A percentile compares a stretch with the other conserved stretches of the same genome.
Evolutionary conservation across 2,113 vertebrate genomes (phyloP).

Genomic region (Fregata magnificens): DNA sequence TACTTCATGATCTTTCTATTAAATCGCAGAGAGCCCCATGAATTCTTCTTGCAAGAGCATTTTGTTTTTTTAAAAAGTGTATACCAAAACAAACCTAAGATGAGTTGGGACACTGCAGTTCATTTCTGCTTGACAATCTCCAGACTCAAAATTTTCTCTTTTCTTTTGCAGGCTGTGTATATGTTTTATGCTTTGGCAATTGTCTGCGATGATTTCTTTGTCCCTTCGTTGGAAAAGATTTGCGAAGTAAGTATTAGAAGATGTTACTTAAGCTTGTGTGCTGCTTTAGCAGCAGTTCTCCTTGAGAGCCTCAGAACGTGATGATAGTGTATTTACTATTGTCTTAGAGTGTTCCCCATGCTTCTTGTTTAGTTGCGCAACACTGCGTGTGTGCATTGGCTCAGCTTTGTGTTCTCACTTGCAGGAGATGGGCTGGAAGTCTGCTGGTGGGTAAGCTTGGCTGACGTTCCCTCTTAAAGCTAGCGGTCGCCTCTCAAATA

Average conservation of each 20-base stretch:
- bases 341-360: background rate
- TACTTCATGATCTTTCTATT: background rate
- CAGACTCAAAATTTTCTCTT: background rate
- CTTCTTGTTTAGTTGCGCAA: background rate
- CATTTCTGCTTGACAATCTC: background rate
- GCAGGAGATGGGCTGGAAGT: background rate
- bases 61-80: background rate
- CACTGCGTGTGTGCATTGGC: fast-evolving
- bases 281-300: background rate
- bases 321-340: background rate
- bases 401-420: background rate
- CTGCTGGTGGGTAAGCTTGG: background rate
- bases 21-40: background rate
- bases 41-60: background rate
- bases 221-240: conserved; percentile 95
- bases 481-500: background rate
- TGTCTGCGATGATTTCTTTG: conserved; percentile 98
- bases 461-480: background rate
- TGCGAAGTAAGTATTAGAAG: conserved; percentile 82
- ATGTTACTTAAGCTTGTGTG: background rate
- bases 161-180: conserved; percentile 87
- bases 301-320: background rate
- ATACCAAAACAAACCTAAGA: background rate
- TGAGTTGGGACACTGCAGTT: background rate
- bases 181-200: conserved; percentile 97